These are phyloP conservation scores for Hormaphis cornu DNA, from an alignment of 1,140 invertebrate genomes.

Conservation along the genomic window DNA sequence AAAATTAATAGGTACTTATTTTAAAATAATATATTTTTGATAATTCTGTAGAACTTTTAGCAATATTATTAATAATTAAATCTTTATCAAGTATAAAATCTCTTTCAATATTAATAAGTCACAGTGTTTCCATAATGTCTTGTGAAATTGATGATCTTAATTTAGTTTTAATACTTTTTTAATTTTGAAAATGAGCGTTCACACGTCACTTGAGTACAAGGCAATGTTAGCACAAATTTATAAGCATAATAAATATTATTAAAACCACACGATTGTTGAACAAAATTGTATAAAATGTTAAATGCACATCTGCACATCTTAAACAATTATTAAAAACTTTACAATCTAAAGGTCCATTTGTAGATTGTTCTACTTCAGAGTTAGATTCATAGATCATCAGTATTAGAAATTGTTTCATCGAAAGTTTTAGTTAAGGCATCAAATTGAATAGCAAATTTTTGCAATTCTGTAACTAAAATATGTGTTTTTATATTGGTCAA, in stretches of 20 bases:
- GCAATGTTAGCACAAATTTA: not conserved
- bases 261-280: not conserved
- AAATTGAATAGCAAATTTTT: too few species aligned
- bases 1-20: too few species aligned
- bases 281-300: not conserved
- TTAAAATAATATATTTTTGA: not conserved
- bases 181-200: not conserved
- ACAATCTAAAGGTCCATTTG: too few species aligned
- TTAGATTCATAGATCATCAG: too few species aligned
- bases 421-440: too few species aligned
- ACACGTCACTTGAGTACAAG: not conserved
- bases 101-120: not conserved
- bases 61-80: not conserved
- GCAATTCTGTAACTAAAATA: not conserved
- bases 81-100: not conserved
- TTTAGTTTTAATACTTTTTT: not conserved
- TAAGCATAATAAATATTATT: not conserved
- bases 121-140: not conserved
- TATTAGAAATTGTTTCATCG: too few species aligned
- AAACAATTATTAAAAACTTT: not conserved
- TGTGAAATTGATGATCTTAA: not conserved
- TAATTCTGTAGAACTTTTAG: not conserved
- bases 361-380: not conserved
- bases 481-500: not conserved
- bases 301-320: not conserved